Evolutionary conservation across 2,113 vertebrate genomes (phyloP), one percentile per base, ranked within the genome.

Genomic region (Lophotis ruficrista): DNA sequence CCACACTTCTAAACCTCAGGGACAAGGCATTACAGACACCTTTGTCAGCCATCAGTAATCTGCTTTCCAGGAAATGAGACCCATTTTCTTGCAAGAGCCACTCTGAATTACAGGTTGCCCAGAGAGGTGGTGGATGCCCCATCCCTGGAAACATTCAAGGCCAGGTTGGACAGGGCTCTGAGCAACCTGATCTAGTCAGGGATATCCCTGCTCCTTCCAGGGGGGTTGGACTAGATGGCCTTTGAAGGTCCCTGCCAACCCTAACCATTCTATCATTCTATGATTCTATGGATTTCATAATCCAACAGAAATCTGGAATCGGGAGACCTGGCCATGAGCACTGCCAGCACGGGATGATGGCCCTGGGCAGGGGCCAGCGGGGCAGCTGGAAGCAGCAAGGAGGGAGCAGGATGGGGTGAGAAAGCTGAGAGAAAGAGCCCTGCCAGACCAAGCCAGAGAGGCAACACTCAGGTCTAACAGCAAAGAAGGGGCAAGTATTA

Each of bases 351-450:
- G 11, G n/a, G 25, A 41, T 35, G n/a, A 23, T 8, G 19, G 37
- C 16, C 8, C 22, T 1, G 1, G 23, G n/a, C 54, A 70, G 51
- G 27, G 25, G 6, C 7, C 7, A 2, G 8, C 0, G 4, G 3
- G 19, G 25, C 3, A 3, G 12, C 23, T 27, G 38, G 60, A 14
- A 60, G 45, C 25, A 71, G 13, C 1, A 1, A 72, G 35, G 23
- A 78, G 10, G 7, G 35, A 73, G 15, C 6, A 48, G 21, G n/a
- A 22, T 20, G 38, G n/a, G 12, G 6, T 47, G 43, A 43, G 38
- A 70, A 80, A 54, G n/a, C 5, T 0, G 0, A 38, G n/a, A 70
- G 17, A 73, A 62, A 35, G 15, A 58, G 5, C 10, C 12, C 18
- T 1, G 2, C 33, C 0, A 1, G 37, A 83, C 19, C 56, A 38